Percentiles rank a stretch among this genome's conserved stretches.
These are phyloP conservation scores for Rhyacichthys aspro DNA, from an alignment of 2,797 vertebrate species.

Conservation along the genomic window DNA sequence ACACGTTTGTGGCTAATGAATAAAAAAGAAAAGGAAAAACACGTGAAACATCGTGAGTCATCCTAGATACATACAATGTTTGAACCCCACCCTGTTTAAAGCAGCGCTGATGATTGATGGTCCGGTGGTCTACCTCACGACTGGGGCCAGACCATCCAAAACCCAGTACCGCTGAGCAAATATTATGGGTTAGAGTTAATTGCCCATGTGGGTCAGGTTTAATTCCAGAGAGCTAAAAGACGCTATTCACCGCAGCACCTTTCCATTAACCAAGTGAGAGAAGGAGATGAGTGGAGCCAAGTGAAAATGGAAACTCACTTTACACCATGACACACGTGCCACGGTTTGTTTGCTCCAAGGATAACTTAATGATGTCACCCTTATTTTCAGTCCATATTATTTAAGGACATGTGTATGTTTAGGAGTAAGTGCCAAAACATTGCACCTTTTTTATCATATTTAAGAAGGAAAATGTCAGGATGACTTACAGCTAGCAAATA, in stretches of 20 bases:
- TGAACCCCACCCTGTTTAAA: conserved; percentile 16
- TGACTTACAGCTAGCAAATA: conserved; percentile 11
- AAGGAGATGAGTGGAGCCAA: conserved; percentile 29
- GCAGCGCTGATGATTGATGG: conserved; percentile 45
- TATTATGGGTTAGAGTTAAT: conserved; percentile 79
- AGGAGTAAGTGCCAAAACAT: too few species aligned
- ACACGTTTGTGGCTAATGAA: too few species aligned
- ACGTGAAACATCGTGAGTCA: too few species aligned
- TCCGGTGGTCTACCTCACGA: conserved; percentile 42
- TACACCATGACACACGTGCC: not conserved
- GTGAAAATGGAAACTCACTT: conserved; percentile 17
- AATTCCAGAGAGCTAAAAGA: conserved; percentile 67
- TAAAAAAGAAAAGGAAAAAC: too few species aligned
- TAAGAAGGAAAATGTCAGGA: conserved; percentile 6
- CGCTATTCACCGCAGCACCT: conserved; percentile 56
- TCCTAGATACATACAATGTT: too few species aligned
- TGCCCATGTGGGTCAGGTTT: conserved; percentile 72
- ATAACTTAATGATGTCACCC: too few species aligned
- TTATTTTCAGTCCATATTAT: too few species aligned
- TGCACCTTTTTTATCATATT: not conserved
- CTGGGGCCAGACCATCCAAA: conserved; percentile 58
- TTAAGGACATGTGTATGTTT: too few species aligned
- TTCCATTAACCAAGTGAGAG: conserved; percentile 34
- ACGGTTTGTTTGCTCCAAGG: too few species aligned
- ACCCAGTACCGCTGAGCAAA: conserved; percentile 71